Evolutionary conservation across 2,113 vertebrate species (phyloP), one percentile per base, ranked within the genome.

Genomic region (Hippocampus zosterae): DNA sequence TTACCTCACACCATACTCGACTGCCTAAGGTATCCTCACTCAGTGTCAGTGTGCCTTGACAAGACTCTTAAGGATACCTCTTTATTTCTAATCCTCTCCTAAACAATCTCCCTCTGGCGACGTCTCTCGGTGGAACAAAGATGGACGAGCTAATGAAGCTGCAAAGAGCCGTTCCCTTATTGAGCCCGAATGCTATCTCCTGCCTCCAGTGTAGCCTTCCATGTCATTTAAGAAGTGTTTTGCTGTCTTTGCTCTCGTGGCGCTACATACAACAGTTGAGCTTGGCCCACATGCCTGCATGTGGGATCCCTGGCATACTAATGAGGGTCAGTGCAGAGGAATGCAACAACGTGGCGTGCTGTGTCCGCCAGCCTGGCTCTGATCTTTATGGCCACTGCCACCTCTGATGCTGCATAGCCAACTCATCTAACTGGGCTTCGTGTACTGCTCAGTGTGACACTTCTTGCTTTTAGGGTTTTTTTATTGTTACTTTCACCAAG

Each of bases 231-330:
- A 59, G 74, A 71, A 4, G 25, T 70, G 77, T 78, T 76, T 81
- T 88, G 74, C 48, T 60, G 63, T 68, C 63, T 56, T 70, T 57
- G 67, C 27, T 65, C n/a, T 78, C 66, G 67, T 68, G 65, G 69
- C 68, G 77, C 70, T 64, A 73, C 79, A 77, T 80, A 81, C 78
- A 87, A 83, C 73, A 73, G 81, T 81, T 87, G 84, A 90, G 88
- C 86, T 88, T 88, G 82, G 77, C 68, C 88, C 84, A 81, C 81
- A 78, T 87, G 84, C 69, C 79, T 86, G 69, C 77, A 84, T 85
- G 82, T 86, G 73, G 79, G 73, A 84, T 87, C 79, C 73, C 50
- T 64, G 67, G 84, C 86, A 88, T 88, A 87, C 85, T 88, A 85
- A 88, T 88, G 72, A 83, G 74, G 74, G 73, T 71, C 69, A 78